Base-by-base conservation (phyloP, 2,797 vertebrate genomes). In the Clarias fuscus region DNA sequence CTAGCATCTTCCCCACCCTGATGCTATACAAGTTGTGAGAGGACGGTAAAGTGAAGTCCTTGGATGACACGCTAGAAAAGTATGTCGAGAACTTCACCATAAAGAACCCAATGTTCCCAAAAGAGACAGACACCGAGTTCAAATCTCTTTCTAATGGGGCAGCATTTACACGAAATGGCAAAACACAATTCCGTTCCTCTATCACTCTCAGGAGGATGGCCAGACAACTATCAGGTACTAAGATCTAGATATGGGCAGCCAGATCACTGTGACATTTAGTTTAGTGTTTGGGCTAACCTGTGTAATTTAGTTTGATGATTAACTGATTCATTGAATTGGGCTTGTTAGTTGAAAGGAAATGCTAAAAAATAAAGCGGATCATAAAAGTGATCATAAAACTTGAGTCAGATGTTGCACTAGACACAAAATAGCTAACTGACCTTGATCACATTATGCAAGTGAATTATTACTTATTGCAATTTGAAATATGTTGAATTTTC, bases 1-100 rank as follows among this genome's bases (percentile, higher is more conserved):
- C 96, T 48, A 97, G 96, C 93, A 93, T 97, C 86, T 97, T 97
- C 40, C 96, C 96, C 0, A 93, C 95, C 0, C 91, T 97, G 24
- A 96, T 97, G 96, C 33, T 97, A 68, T 96, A 96, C 88, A 95
- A 95, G 87, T 87, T 97, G 85, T 97, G 96, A 96, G 96, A 97
- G 86, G 95, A 96, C 73, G 96, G 96, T 20, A 92, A 92, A 7
- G 91, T 97, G 71, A 91, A 84, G 0, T 97, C 96, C 0, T 91
- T 97, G 0, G 96, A 97, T 0, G 97, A 97, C 88, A 94, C 96
- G 0, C 53, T 97, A 86, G 96, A 95, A 86, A 94, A 93, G 17
- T 97, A 96, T 0, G 91, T 90, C 48, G 92, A 93, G 83, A 92
- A 93, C 85, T 96, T 97, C 87, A 91, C 92, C 3, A 96, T 97